Evolutionary conservation across 53 echinoderm and acorn worm species (phyloP).

Genomic region (Temnopleurus reevesii): DNA sequence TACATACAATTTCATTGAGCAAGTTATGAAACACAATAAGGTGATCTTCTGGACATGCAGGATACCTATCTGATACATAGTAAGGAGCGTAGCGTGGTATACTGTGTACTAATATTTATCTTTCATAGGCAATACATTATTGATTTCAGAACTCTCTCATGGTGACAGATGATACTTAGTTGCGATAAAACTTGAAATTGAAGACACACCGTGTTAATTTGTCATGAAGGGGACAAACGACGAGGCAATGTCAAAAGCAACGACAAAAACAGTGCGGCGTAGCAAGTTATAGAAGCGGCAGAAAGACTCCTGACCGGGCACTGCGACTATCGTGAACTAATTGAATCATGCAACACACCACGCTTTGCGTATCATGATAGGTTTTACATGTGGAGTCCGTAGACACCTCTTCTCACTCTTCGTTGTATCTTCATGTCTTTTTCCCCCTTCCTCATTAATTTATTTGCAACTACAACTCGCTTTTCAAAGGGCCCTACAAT

Average conservation of each 20-base stretch:
- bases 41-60: too few relatives aligned
- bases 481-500: neutral
- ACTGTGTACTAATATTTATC: conserved; percentile 42
- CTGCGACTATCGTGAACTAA: conserved; percentile 13
- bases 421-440: neutral
- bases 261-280: conserved; percentile 42
- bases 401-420: neutral
- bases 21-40: too few relatives aligned
- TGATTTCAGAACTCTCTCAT: neutral
- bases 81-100: neutral
- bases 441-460: neutral
- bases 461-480: neutral
- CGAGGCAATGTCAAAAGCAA: conserved; percentile 31
- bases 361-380: conserved; percentile 27
- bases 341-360: conserved; percentile 59
- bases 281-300: neutral
- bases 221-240: conserved; percentile 55
- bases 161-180: conserved; percentile 41
- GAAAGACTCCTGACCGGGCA: conserved; percentile 23
- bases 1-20: too few relatives aligned
- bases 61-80: too few relatives aligned
- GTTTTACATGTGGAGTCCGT: conserved; percentile 10
- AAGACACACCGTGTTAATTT: conserved; percentile 50
- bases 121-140: conserved; percentile 12
- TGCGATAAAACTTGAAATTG: conserved; percentile 49